Evolutionary conservation across 1,140 invertebrate genomes (phyloP).

Genomic region (Odontomachus brunneus): DNA sequence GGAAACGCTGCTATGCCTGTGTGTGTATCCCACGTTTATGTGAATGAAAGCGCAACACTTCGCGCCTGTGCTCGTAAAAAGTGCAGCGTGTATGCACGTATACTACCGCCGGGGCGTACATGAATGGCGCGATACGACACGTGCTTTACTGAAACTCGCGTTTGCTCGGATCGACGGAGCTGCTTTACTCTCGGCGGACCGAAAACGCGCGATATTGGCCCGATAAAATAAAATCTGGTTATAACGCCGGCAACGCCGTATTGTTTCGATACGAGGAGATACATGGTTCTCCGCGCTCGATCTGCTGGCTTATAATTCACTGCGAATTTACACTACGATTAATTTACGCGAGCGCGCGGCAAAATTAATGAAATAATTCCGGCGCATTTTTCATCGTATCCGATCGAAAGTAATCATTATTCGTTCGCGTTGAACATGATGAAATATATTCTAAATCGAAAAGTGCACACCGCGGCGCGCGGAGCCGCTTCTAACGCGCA

Average conservation of each 20-base stretch:
- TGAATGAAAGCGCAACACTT: conserved; percentile 59
- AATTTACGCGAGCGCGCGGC: background rate
- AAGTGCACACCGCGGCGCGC: background rate
- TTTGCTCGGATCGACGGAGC: conserved; percentile 25
- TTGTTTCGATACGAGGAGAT: conserved; percentile 14
- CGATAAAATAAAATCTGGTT: conserved; percentile 48
- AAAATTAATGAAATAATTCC: background rate
- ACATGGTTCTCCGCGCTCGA: background rate
- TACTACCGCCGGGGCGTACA: conserved; percentile 7
- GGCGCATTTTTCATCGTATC: background rate
- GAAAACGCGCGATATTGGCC: conserved; percentile 38
- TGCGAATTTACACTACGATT: background rate
- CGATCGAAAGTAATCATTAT: background rate
- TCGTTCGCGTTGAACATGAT: background rate
- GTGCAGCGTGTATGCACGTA: conserved; percentile 28
- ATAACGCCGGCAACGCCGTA: background rate
- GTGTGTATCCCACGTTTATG: background rate
- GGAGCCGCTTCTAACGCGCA: too few relatives aligned
- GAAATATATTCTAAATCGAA: background rate
- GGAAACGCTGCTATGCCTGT: background rate
- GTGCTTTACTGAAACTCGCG: conserved; percentile 33
- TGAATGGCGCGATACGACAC: conserved; percentile 44
- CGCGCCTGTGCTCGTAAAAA: conserved; percentile 47
- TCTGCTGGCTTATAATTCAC: background rate
- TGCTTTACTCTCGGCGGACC: conserved; percentile 13